Conservation (phyloP, 1,140 invertebrate species). For the Dreissena polymorpha region DNA sequence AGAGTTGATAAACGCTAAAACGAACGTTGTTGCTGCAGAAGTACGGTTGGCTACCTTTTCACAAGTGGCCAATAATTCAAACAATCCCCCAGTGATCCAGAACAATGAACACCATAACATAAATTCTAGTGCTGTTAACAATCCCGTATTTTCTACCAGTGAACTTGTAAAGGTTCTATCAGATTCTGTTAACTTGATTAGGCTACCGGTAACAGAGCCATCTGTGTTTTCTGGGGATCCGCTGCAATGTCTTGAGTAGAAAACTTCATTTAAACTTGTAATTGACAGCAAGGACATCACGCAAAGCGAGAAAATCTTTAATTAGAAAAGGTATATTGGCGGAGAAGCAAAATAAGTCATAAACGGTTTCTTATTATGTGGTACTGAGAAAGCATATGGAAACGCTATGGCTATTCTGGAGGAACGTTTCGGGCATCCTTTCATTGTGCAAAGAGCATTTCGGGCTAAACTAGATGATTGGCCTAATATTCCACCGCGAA, state of each 20-base stretch:
- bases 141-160: constrained; percentile 4
- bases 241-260: constrained; percentile 19
- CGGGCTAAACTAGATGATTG: constrained; percentile 2
- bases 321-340: constrained; percentile 13
- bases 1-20: constrained; percentile 17
- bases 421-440: constrained; percentile 29
- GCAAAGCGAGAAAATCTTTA: constrained; percentile 8
- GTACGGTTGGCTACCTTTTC: background rate
- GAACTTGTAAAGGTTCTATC: constrained; percentile 6
- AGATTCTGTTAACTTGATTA: constrained; percentile 23
- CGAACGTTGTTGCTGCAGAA: constrained; percentile 15
- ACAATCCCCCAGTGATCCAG: background rate
- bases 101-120: too few species aligned
- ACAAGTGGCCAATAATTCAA: constrained; percentile 11
- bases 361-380: constrained; percentile 21
- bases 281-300: constrained; percentile 21
- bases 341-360: constrained; percentile 20
- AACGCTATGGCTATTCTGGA: constrained; percentile 28
- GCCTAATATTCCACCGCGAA: constrained; percentile 13
- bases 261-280: constrained; percentile 8
- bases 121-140: constrained; percentile 19
- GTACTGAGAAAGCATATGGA: constrained; percentile 17
- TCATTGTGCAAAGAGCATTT: constrained; percentile 22
- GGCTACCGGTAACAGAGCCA: constrained; percentile 17
- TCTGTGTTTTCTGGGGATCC: constrained; percentile 15